Evolutionary conservation across 2,888 invertebrate genomes (phyloP).

Genomic region (Nomada hirtipes): DNA sequence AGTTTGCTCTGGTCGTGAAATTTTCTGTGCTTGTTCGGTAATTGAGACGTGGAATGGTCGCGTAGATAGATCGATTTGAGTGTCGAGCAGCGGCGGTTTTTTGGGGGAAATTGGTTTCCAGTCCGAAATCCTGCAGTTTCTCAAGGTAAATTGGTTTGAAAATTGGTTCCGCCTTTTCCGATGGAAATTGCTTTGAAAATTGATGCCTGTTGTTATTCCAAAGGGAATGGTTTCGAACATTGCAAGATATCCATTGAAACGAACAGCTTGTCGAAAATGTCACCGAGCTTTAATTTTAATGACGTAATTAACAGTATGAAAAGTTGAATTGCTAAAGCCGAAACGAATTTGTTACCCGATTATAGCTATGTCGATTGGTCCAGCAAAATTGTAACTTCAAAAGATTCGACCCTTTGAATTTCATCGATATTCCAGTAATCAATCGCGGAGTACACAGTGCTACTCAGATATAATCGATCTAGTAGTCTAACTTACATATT

Average conservation of each 20-base stretch:
- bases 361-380: background rate
- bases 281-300: background rate
- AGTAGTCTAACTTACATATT: conserved; percentile 37
- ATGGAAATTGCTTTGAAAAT: conserved; percentile 37
- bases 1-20: background rate
- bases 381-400: background rate
- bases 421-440: background rate
- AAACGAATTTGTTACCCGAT: background rate
- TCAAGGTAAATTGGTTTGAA: conserved; percentile 26
- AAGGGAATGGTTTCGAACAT: background rate
- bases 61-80: conserved; percentile 14
- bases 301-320: background rate
- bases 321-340: background rate
- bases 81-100: conserved; percentile 22
- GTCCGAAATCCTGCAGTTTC: conserved; percentile 19
- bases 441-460: background rate
- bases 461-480: conserved; percentile 50
- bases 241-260: background rate
- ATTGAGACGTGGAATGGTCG: conserved; percentile 19
- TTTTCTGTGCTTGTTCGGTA: background rate
- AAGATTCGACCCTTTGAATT: background rate
- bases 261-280: too few relatives aligned
- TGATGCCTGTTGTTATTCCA: conserved; percentile 16
- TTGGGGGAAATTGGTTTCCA: conserved; percentile 16
- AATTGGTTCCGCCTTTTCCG: conserved; percentile 21